phyloP scores from a whole-genome alignment of 2,797 vertebrate genomes.

The Iguana delicatissima region DNA sequence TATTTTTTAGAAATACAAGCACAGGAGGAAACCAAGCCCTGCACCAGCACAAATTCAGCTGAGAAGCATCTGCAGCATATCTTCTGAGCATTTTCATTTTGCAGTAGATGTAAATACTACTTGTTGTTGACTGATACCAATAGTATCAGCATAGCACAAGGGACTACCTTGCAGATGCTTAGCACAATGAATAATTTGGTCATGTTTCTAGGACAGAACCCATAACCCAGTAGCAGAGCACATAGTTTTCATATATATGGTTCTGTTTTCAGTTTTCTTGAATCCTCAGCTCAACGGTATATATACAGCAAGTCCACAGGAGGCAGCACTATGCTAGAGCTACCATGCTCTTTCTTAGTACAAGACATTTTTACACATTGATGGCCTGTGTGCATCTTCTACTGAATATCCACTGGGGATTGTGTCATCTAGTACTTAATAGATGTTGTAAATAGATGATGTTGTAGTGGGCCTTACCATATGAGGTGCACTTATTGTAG shows the following conservation, averaged over 20 bases:
- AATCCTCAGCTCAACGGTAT: background rate
- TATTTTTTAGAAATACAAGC: background rate
- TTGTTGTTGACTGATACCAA: background rate
- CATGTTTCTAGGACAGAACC: background rate
- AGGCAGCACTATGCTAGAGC: background rate
- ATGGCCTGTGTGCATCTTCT: background rate
- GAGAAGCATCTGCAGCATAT: background rate
- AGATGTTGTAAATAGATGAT: background rate
- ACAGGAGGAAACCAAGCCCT: background rate
- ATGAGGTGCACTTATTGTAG: slow-evolving; percentile 95
- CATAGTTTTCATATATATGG: background rate
- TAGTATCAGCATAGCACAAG: background rate
- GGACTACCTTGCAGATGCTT: background rate
- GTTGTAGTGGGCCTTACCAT: slow-evolving; percentile 85
- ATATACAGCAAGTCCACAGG: background rate
- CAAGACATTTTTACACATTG: accelerated
- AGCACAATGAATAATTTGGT: background rate
- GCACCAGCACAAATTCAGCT: background rate
- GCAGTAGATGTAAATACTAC: background rate
- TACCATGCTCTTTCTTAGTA: background rate
- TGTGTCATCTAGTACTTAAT: background rate
- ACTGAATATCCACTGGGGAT: background rate
- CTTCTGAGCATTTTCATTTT: background rate
- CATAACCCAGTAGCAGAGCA: background rate
- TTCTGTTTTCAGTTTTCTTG: background rate